These are phyloP conservation scores for Nannoperca australis DNA, from an alignment of 2,797 vertebrate genomes.

Conservation along the genomic window DNA sequence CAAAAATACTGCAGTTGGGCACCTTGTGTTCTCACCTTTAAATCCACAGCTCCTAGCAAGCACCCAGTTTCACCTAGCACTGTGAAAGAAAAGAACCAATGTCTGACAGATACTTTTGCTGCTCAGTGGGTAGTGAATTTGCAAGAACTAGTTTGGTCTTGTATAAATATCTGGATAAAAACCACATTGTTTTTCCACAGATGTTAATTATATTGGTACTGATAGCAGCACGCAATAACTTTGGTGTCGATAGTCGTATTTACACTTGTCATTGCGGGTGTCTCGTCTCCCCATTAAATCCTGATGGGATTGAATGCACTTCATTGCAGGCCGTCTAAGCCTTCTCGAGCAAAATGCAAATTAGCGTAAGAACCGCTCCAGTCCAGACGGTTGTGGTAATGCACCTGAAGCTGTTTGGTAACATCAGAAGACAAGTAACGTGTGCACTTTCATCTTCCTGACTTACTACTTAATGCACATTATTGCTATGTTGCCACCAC, in stretches of 20 bases:
- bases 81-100: not conserved
- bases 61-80: not conserved
- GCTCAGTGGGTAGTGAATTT: not conserved
- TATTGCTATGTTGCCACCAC: not conserved
- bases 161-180: not conserved
- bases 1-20: conserved; percentile 2
- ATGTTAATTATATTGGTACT: not conserved
- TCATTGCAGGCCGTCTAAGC: not conserved
- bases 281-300: not conserved
- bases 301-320: not conserved
- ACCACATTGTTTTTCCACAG: not conserved
- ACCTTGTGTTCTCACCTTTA: conserved; percentile 3
- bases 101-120: conserved; percentile 9
- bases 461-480: not conserved
- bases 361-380: not conserved
- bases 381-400: not conserved
- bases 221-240: not conserved
- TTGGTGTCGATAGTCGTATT: not conserved
- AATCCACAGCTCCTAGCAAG: not conserved
- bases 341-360: not conserved
- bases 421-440: not conserved
- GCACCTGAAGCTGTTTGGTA: not conserved
- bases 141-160: not conserved
- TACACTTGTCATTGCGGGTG: not conserved
- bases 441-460: not conserved